Evolutionary conservation across 1,140 invertebrate species (phyloP).

Genomic region (Drosophila nasuta): DNA sequence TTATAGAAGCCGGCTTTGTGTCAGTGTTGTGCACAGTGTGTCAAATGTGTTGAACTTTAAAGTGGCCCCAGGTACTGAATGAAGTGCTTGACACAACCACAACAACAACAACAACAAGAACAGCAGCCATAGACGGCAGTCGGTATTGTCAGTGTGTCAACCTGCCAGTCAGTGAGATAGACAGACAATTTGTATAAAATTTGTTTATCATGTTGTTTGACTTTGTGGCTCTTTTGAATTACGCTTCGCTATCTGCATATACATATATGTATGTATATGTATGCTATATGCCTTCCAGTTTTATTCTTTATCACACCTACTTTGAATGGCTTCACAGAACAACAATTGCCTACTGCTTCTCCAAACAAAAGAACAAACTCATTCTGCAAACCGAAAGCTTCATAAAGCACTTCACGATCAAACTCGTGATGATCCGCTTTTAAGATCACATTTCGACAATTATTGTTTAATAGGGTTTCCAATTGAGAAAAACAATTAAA

Average conservation of each 20-base stretch:
- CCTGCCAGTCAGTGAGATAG: slow-evolving; percentile 36
- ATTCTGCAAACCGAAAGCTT: background rate
- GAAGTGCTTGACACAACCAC: slow-evolving; percentile 30
- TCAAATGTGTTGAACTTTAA: slow-evolving; percentile 77
- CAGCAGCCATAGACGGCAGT: slow-evolving; percentile 14
- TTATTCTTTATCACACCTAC: slow-evolving; percentile 74
- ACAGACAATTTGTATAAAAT: slow-evolving; percentile 52
- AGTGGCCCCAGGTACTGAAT: slow-evolving; percentile 66
- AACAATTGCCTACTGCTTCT: slow-evolving; percentile 9
- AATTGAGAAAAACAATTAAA: slow-evolving; percentile 68
- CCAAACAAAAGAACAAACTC: background rate
- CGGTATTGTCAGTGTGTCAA: slow-evolving; percentile 36
- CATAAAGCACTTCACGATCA: slow-evolving; percentile 25
- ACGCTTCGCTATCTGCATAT: slow-evolving; percentile 59
- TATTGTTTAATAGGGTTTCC: slow-evolving; percentile 29
- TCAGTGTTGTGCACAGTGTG: slow-evolving; percentile 67
- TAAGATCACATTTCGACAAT: slow-evolving; percentile 19
- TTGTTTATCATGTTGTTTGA: slow-evolving; percentile 77
- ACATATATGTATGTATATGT: background rate
- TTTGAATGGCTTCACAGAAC: slow-evolving; percentile 51
- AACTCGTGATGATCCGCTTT: slow-evolving; percentile 37
- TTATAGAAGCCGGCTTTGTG: slow-evolving; percentile 67
- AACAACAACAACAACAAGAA: background rate
- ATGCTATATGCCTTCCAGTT: background rate
- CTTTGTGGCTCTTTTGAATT: slow-evolving; percentile 74